Percentiles rank a stretch among this genome's conserved stretches.
These are phyloP conservation scores for Drosophila ohnishii DNA, from an alignment of 1,140 invertebrate genomes.

Conservation along the genomic window DNA sequence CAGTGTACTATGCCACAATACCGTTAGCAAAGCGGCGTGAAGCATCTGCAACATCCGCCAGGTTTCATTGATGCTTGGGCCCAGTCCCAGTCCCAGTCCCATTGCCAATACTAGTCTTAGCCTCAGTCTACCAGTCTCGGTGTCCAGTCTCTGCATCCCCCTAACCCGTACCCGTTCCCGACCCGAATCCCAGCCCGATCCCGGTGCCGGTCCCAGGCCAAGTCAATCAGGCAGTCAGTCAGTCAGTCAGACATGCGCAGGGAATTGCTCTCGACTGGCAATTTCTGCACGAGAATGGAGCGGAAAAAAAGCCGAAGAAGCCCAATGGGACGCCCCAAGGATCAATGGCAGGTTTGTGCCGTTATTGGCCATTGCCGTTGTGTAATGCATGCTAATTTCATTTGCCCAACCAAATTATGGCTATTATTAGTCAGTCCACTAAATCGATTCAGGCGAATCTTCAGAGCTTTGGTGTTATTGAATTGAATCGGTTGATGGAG, in stretches of 20 bases:
- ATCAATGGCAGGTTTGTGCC: slow-evolving; percentile 78
- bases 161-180: neutral
- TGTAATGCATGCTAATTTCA: slow-evolving; percentile 78
- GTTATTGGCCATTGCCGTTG: slow-evolving; percentile 73
- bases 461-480: slow-evolving; percentile 26
- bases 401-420: slow-evolving; percentile 73
- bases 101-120: slow-evolving; percentile 10
- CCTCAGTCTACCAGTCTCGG: slow-evolving; percentile 3
- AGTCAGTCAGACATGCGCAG: slow-evolving; percentile 69
- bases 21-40: slow-evolving; percentile 69
- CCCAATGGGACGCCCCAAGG: slow-evolving; percentile 74
- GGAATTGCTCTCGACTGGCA: slow-evolving; percentile 51
- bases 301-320: slow-evolving; percentile 17
- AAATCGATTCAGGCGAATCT: slow-evolving; percentile 27
- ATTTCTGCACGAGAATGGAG: slow-evolving; percentile 46
- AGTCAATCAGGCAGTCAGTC: slow-evolving; percentile 75
- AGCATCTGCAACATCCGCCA: slow-evolving; percentile 54
- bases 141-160: slow-evolving; percentile 1
- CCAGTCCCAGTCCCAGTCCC: slow-evolving; percentile 29
- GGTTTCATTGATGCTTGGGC: slow-evolving; percentile 69
- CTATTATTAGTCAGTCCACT: slow-evolving; percentile 59
- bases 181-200: neutral
- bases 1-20: slow-evolving; percentile 29
- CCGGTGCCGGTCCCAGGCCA: slow-evolving; percentile 47
- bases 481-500: slow-evolving; percentile 30